Conservation (phyloP, 2,797 vertebrate genomes). For the Cheirogaleus major region DNA sequence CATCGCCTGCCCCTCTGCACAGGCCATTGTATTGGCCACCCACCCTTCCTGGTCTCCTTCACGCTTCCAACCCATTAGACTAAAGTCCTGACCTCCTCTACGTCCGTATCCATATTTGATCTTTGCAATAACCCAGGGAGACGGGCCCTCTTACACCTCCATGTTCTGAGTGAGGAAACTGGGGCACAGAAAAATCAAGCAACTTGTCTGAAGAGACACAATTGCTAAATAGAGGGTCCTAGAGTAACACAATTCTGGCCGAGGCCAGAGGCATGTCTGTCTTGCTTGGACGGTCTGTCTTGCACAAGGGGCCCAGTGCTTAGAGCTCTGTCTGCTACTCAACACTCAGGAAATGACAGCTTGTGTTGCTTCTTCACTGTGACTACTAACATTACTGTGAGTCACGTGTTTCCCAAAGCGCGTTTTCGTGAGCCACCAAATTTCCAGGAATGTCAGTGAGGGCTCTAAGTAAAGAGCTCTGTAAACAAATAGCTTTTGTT, state of each 20-base stretch:
- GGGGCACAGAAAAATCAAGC: not conserved
- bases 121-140: not conserved
- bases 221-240: no score
- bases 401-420: not conserved
- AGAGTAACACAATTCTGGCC: not conserved
- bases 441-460: not conserved
- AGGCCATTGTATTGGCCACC: not conserved
- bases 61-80: not conserved
- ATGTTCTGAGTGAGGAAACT: not conserved
- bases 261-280: not conserved
- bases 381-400: not conserved
- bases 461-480: not conserved
- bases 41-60: not conserved
- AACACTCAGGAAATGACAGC: not conserved
- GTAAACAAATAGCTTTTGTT: not conserved
- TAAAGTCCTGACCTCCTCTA: not conserved
- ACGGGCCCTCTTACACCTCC: not conserved
- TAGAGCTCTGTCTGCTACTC: not conserved
- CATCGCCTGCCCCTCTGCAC: not conserved
- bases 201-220: not conserved
- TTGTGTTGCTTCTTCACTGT: not conserved
- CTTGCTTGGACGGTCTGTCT: no score
- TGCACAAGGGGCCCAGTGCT: not conserved
- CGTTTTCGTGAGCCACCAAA: not conserved
- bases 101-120: not conserved